A percentile compares a stretch with the other conserved stretches of the same genome.
These are phyloP conservation scores for Labroides dimidiatus DNA, from an alignment of 2,797 vertebrate species.

Conservation along the genomic window DNA sequence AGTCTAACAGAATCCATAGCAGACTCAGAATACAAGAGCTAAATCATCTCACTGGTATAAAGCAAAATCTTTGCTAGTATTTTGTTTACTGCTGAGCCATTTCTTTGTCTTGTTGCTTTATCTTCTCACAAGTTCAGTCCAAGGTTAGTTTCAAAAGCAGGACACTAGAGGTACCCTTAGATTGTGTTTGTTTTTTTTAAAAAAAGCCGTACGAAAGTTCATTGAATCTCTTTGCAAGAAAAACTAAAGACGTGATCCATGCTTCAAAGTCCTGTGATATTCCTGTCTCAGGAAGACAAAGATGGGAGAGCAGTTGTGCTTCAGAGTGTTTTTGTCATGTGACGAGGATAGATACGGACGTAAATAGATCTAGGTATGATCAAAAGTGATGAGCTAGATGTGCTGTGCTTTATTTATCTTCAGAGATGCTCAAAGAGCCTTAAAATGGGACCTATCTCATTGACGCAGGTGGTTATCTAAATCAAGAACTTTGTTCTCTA, in stretches of 20 bases:
- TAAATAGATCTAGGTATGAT: constrained; percentile 73
- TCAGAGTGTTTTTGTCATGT: constrained; percentile 57
- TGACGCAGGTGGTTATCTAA: constrained; percentile 56
- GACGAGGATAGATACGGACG: constrained; percentile 53
- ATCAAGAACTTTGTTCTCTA: constrained; percentile 49
- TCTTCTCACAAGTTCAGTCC: constrained; percentile 33
- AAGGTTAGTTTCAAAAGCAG: constrained; percentile 48
- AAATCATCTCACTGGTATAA: constrained; percentile 28
- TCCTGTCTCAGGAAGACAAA: constrained; percentile 44
- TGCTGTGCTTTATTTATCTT: constrained; percentile 78
- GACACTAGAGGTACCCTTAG: constrained; percentile 45
- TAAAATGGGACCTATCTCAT: constrained; percentile 38
- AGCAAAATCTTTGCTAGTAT: constrained; percentile 27
- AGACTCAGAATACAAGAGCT: constrained; percentile 20
- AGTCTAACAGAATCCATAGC: constrained; percentile 13
- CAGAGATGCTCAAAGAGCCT: constrained; percentile 52
- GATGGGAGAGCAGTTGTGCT: constrained; percentile 65
- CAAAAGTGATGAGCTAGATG: constrained; percentile 61
- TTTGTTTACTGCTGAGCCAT: constrained; percentile 36
- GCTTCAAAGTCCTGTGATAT: constrained; percentile 52
- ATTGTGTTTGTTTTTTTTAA: constrained; percentile 37
- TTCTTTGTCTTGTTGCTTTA: constrained; percentile 45
- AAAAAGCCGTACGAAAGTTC: constrained; percentile 53
- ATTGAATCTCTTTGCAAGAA: constrained; percentile 58
- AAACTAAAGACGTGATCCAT: constrained; percentile 50